These are phyloP conservation scores for Rhabditoides inermis DNA, from an alignment of 2,888 invertebrate genomes.

Conservation along the genomic window DNA sequence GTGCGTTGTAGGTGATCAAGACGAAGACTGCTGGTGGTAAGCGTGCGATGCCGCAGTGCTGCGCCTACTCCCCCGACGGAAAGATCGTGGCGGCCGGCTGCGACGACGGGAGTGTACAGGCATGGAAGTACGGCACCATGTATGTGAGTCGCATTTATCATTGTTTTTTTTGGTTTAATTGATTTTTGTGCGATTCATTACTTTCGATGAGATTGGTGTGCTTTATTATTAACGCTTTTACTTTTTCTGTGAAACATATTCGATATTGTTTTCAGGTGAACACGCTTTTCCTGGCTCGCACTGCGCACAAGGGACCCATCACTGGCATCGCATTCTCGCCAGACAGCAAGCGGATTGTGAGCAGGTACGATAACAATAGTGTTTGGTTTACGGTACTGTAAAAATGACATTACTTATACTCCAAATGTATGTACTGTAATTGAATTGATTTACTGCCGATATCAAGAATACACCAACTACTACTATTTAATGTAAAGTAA, in stretches of 20 bases:
- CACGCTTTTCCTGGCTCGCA: slow-evolving; percentile 69
- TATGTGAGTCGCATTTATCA: slow-evolving; percentile 59
- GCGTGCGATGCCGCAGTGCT: slow-evolving; percentile 40
- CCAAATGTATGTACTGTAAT: too few relatives aligned
- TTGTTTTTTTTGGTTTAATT: background rate
- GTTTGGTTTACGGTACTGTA: background rate
- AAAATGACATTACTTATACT: too few relatives aligned
- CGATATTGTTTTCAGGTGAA: slow-evolving; percentile 61
- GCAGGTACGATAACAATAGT: slow-evolving; percentile 12
- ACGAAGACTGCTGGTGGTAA: slow-evolving; percentile 44
- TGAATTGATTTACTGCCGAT: too few relatives aligned
- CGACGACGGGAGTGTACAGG: slow-evolving; percentile 85
- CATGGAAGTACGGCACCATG: slow-evolving; percentile 88
- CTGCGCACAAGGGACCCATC: slow-evolving; percentile 55
- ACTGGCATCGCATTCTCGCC: slow-evolving; percentile 79
- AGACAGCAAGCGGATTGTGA: slow-evolving; percentile 54
- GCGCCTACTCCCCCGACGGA: slow-evolving; percentile 45
- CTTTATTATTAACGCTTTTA: background rate
- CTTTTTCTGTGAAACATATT: background rate
- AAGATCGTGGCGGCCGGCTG: slow-evolving; percentile 81
- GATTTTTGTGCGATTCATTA: background rate
- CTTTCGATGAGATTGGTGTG: background rate
- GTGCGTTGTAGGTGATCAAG: slow-evolving; percentile 37
- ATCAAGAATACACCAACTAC: too few relatives aligned
- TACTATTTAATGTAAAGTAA: too few relatives aligned